Percentiles rank a stretch among this genome's conserved stretches.
phyloP scores from a whole-genome alignment of 2,113 vertebrate genomes.

The Naja naja region DNA sequence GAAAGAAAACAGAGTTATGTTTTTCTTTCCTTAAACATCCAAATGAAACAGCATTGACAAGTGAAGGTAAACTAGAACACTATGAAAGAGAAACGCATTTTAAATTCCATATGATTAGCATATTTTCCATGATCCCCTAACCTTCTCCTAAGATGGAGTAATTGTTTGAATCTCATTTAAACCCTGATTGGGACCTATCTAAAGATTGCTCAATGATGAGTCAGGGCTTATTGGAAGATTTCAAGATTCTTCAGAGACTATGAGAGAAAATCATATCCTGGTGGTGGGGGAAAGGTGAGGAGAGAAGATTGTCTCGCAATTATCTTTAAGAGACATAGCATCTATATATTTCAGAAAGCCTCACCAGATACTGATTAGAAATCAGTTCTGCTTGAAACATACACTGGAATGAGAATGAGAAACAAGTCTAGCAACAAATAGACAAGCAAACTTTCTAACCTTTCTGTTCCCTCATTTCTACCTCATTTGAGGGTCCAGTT shows the following conservation, averaged over 20 bases:
- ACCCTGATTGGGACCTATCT: neutral
- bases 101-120: neutral
- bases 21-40: neutral
- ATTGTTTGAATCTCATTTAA: conserved; percentile 19
- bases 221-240: neutral
- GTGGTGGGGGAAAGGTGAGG: neutral
- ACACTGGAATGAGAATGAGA: neutral
- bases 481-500: neutral
- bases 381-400: neutral
- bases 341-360: neutral
- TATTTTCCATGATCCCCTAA: neutral
- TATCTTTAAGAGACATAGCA: neutral
- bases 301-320: neutral
- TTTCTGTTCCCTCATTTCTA: neutral
- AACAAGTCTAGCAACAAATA: neutral
- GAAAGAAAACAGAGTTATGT: neutral
- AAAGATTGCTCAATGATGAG: neutral
- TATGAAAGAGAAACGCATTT: neutral
- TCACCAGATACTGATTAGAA: neutral
- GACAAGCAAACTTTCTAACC: accelerated
- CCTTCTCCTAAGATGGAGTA: neutral
- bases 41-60: neutral
- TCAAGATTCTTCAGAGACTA: neutral
- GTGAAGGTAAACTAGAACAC: neutral
- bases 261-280: neutral